Base-by-base conservation (phyloP, 2,888 invertebrate genomes). In the Cataglyphis cursor region DNA sequence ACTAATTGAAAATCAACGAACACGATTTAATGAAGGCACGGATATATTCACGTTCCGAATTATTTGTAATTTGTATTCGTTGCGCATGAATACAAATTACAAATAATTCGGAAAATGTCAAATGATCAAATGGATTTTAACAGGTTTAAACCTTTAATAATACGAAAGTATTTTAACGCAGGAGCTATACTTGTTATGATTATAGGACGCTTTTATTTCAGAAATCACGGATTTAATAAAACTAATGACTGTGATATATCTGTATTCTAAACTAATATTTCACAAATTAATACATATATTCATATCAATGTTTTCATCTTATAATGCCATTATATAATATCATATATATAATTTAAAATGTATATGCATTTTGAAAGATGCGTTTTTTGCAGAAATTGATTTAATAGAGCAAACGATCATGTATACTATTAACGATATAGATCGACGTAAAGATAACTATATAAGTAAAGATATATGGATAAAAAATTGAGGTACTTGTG, bases 1-100 rank as follows among this genome's bases (percentile, higher is more conserved):
- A 81, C 59, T 81, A 81, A 83, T 73, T 65, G 81, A 70, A 83
- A 80, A 64, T 80, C 54, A 70, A 64, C 21, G 59, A 31, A 35
- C 28, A n/a, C 8, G n/a, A 66, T 76, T 66, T 76, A 76, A 54
- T 18, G 12, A 12, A 51, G 38, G 12, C n/a, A 24, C 3, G 6
- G 21, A 57, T 65, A 65, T 75, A 54, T 76, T 28, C 8, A 31
- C 51, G 48, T 74, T 28, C 24, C 1, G 24, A 28, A 28, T 28
- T 1, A 28, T 28, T 28, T 28, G 24, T 28, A 28, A 28, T 28
- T 1, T 28, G 24, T 28, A 28, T 28, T 28, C 1, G 24, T 24
- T 28, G n/a, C 12, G 41, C n/a, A 35, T 6, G n/a, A 28, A 28
- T 28, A 28, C 24, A 28, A 24, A 28, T 24, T 66, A 57, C 41